Evolutionary conservation across 2,888 invertebrate species (phyloP).

Genomic region (Trisateles emortualis): DNA sequence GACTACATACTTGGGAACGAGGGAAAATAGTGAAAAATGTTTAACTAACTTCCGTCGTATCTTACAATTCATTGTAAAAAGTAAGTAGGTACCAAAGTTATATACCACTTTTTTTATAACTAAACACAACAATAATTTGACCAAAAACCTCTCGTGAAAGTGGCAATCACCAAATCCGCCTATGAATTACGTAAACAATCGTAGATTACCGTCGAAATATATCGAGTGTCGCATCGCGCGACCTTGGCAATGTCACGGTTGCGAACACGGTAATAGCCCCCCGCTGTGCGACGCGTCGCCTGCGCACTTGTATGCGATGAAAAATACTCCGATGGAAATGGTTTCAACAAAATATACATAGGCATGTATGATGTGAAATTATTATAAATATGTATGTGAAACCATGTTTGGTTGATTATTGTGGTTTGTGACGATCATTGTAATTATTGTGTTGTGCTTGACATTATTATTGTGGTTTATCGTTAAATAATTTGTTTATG

Average conservation of each 20-base stretch:
- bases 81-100: too few relatives aligned
- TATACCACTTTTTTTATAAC: too few relatives aligned
- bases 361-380: conserved; percentile 13
- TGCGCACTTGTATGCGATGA: conserved; percentile 30
- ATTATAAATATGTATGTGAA: conserved; percentile 9
- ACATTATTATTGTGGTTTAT: conserved; percentile 1
- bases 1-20: too few relatives aligned
- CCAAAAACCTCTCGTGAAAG: conserved; percentile 28
- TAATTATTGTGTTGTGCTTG: not conserved
- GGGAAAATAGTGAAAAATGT: too few relatives aligned
- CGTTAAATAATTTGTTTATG: conserved; percentile 2
- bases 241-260: conserved; percentile 63
- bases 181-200: conserved; percentile 38
- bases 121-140: conserved; percentile 4
- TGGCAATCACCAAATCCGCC: conserved; percentile 31
- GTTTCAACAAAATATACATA: conserved; percentile 12
- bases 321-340: conserved; percentile 32
- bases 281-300: conserved; percentile 26
- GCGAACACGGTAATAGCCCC: conserved; percentile 55
- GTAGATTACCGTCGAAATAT: conserved; percentile 41
- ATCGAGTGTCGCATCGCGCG: conserved; percentile 47
- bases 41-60: too few relatives aligned
- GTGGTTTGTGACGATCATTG: conserved; percentile 7
- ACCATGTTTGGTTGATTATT: conserved; percentile 10
- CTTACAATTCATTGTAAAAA: too few relatives aligned